Evolutionary conservation across 2,888 invertebrate species (phyloP).

Genomic region (Plebejus argus): DNA sequence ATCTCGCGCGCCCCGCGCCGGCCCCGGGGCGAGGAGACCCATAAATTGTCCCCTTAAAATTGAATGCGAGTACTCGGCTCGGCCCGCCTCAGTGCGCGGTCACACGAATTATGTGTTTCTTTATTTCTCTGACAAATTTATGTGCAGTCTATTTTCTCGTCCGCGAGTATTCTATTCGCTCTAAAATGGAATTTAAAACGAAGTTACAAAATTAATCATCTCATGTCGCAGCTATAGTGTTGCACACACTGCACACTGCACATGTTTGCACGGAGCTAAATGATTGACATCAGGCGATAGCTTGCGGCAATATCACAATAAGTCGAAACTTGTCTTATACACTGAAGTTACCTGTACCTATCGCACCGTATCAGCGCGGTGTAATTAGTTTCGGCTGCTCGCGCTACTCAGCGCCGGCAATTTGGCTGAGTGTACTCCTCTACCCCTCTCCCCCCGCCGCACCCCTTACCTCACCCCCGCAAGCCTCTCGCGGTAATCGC

Average conservation of each 20-base stretch:
- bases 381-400: conserved; percentile 4
- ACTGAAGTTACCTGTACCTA: not conserved
- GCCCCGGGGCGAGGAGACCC: not conserved
- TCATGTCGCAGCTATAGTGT: not conserved
- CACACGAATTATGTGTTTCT: conserved; percentile 8
- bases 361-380: not conserved
- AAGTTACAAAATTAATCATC: not conserved
- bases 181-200: not conserved
- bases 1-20: not conserved
- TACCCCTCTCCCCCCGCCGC: not conserved
- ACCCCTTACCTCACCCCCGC: not conserved
- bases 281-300: not conserved
- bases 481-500: not conserved
- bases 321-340: not conserved
- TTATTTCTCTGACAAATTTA: conserved; percentile 7
- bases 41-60: conserved; percentile 4
- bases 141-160: not conserved
- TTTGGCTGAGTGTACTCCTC: conserved; percentile 12
- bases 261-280: not conserved
- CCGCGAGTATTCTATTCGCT: not conserved
- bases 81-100: not conserved
- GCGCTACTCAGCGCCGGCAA: not conserved
- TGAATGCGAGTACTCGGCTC: not conserved
- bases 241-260: not conserved
- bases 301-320: not conserved